Base-by-base conservation (phyloP, 1,140 invertebrate genomes). In the Parapsyche elsis region DNA sequence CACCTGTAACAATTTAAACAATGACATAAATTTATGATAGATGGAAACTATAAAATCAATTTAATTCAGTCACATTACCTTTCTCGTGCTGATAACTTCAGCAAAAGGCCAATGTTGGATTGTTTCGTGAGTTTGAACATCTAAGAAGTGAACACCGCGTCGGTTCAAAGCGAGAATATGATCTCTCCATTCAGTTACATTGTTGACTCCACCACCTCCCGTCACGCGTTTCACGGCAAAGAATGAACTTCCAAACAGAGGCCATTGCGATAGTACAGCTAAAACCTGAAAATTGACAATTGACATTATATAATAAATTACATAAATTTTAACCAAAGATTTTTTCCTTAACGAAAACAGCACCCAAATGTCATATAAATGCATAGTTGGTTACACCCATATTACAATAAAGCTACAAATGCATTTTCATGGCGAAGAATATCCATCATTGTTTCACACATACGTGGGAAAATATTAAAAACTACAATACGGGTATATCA, bases 221-320 rank as follows among this genome's bases (percentile, higher is more conserved):
- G 84, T 74, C 73, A 95, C 93, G 83, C 94, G 91, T 86, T 96
- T 97, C 23, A 99, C 95, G 1, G 96, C 95, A 90, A 99, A 99
- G 92, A 99, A 99, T 85, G 96, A 98, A 67, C 97, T 98, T 74
- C 98, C 98, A 89, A 99, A 99, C 45, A 99, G 89, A 49, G 95
- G 94, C 98, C 98, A 99, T 84, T 94, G 94, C 83, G 95, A 95
- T 9, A 99, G 89, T 78, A 98, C 95, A 85, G 89, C 88, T 26
- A 91, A 82, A 71, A 91, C 90, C 80, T 90, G 86, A 10, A 83
- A 57, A 70, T 38, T 71, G 1, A 53, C 2, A 53, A 53, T 53
- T 14, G 12, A 73, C 16, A 67, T 19, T 23, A n/a, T 67, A 67
- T 1, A 67, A 24, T 7, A 14, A 53, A 5, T 1, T 5, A 53